Conservation (phyloP, 2,888 invertebrate species). For the Melikaiella ostensackeni region DNA sequence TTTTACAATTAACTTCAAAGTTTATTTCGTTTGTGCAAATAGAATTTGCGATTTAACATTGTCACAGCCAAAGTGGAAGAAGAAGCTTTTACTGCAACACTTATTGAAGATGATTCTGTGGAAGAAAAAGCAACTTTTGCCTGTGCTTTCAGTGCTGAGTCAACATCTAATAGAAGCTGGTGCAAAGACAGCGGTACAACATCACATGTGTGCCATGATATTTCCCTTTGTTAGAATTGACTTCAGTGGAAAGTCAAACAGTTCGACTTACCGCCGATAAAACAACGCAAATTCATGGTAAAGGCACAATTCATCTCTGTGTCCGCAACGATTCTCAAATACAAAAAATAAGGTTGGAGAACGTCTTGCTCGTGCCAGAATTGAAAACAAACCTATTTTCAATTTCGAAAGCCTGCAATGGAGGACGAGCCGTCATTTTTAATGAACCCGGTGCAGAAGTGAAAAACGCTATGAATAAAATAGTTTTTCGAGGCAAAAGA, state of each 20-base stretch:
- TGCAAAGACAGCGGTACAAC: conserved; percentile 49
- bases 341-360: conserved; percentile 41
- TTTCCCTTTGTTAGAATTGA: conserved; percentile 37
- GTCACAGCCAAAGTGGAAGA: background rate
- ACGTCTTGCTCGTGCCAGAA: conserved; percentile 47
- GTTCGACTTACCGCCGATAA: conserved; percentile 43
- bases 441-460: conserved; percentile 37
- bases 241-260: conserved; percentile 35
- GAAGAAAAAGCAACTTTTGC: conserved; percentile 26
- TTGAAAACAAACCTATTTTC: conserved; percentile 49
- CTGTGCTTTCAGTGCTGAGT: conserved; percentile 32
- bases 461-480: conserved; percentile 17
- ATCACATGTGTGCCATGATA: conserved; percentile 46
- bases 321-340: conserved; percentile 15
- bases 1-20: too few species aligned
- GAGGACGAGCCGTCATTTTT: conserved; percentile 42
- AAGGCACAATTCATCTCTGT: conserved; percentile 42
- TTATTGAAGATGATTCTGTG: background rate
- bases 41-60: too few species aligned
- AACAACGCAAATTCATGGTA: conserved; percentile 45
- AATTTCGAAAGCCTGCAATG: conserved; percentile 44
- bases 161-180: conserved; percentile 39
- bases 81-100: background rate
- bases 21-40: too few species aligned
- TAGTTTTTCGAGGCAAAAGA: conserved; percentile 38